Evolutionary conservation across 2,797 vertebrate genomes (phyloP).

Genomic region (Silurus aristotelis): DNA sequence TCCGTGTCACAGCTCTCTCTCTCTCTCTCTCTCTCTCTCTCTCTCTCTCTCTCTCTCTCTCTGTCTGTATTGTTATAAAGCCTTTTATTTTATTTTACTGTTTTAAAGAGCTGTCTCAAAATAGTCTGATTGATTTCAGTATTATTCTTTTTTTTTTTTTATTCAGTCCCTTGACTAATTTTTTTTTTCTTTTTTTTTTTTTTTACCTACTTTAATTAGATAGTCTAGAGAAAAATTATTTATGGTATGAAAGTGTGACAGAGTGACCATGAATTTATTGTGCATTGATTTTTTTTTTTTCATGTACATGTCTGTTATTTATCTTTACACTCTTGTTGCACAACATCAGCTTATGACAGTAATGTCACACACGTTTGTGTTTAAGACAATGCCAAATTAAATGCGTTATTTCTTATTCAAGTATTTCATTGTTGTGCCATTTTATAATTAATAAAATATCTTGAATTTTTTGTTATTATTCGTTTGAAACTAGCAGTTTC

Average conservation of each 20-base stretch:
- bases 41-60: background rate
- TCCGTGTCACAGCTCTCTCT: conserved; percentile 13
- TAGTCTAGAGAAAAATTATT: background rate
- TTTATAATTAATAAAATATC: background rate
- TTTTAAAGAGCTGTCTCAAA: conserved; percentile 2
- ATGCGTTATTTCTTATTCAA: conserved; percentile 14
- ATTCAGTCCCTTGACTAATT: background rate
- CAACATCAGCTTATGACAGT: background rate
- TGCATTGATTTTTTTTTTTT: background rate
- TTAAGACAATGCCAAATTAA: conserved; percentile 20
- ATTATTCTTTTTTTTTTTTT: background rate
- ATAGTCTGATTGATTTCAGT: background rate
- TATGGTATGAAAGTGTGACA: conserved; percentile 7
- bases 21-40: background rate
- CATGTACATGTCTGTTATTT: conserved; percentile 31
- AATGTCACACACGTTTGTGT: conserved; percentile 2
- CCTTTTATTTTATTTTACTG: conserved; percentile 17
- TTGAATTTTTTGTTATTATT: background rate
- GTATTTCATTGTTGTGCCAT: background rate
- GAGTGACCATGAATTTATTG: background rate
- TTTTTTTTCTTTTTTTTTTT: too few species aligned
- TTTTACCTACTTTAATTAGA: background rate
- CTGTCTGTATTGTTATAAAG: conserved; percentile 8
- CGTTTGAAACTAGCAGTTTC: background rate
- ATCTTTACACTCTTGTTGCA: conserved; percentile 17